Evolutionary conservation across 2,888 invertebrate species (phyloP), one percentile per base, ranked within the genome.

Genomic region (Oasisia sp.): DNA sequence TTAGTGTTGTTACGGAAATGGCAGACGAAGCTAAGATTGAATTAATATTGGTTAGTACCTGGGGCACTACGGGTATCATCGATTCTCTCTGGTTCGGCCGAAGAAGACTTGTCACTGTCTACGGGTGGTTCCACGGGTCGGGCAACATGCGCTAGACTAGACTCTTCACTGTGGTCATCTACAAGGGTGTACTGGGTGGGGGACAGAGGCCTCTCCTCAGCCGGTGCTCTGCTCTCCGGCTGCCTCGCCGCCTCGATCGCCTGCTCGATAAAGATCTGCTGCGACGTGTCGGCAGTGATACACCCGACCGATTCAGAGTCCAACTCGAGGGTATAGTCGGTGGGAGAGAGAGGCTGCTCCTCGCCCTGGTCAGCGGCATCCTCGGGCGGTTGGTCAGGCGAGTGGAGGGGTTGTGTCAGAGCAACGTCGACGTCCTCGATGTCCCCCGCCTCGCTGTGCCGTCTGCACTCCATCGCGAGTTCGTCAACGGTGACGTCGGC

Each of bases 101-200:
- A 27, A 74, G 74, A 27, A 74, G 74, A 74, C 74, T 74, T 19
- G 5, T 74, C 74, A 74, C 27, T 74, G 74, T 74, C 74, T 74
- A 74, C 27, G 27, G 74, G 74, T 74, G 7, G 74, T 74, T 90
- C 90, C 44, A 44, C n/a, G 14, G 90, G 44, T 32, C 32, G 32
- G 32, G 90, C 90, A 38, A 44, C 27, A 32, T 90, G 74, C 74
- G 74, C n/a, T 74, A 74, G 74, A n/a, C 74, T 74, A 74, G 74
- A 74, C 74, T 92, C 91, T 50, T 92, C 92, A 90, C 91, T 91
- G 14, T 27, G 45, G 38, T 93, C 92, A 14, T 93, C 90, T 89
- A 96, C 94, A 56, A 96, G 94, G 8, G 96, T 96, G 92, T 95
- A 96, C 89, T 96, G 95, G 91, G 96, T 95, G 32, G 96, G 96